Evolutionary conservation across 2,888 invertebrate genomes (phyloP).

Genomic region (Platycheirus rosarum): DNA sequence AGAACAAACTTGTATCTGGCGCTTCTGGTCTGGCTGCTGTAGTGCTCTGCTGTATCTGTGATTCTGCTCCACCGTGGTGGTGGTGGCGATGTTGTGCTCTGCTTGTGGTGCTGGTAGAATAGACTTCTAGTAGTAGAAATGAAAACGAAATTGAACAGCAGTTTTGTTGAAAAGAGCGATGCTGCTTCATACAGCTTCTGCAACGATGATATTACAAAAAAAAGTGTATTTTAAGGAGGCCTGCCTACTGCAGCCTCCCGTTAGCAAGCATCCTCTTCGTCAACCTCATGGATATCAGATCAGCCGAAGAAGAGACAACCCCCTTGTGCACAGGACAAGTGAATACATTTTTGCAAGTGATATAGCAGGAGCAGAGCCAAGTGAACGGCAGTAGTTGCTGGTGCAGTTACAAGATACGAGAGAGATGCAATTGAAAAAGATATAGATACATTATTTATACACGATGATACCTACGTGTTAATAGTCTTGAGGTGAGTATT

Average conservation of each 20-base stretch:
- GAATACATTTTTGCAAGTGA: slow-evolving; percentile 48
- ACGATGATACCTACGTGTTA: slow-evolving; percentile 48
- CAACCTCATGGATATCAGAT: slow-evolving; percentile 27
- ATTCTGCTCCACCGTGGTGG: slow-evolving; percentile 35
- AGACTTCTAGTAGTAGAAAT: slow-evolving; percentile 63
- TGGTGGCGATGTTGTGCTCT: background rate
- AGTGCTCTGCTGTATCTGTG: slow-evolving; percentile 50
- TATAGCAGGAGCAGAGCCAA: slow-evolving; percentile 8
- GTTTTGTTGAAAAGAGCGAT: slow-evolving; percentile 44
- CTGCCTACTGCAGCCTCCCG: slow-evolving; percentile 23
- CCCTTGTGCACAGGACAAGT: slow-evolving; percentile 50
- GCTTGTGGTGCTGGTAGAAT: slow-evolving; percentile 34
- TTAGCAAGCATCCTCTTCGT: slow-evolving; percentile 21
- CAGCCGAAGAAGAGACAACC: slow-evolving; percentile 21
- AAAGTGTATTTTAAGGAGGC: slow-evolving; percentile 10
- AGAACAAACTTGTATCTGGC: slow-evolving; percentile 67
- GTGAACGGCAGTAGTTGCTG: slow-evolving; percentile 16
- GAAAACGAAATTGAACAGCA: slow-evolving; percentile 65
- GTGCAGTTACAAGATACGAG: slow-evolving; percentile 52
- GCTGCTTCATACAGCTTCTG: slow-evolving; percentile 43
- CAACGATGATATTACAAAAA: slow-evolving; percentile 46
- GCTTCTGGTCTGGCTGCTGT: too few species aligned
- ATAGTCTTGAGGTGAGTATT: slow-evolving; percentile 59
- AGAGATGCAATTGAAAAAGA: slow-evolving; percentile 64
- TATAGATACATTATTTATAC: slow-evolving; percentile 49